A percentile compares a stretch with the other conserved stretches of the same genome.
phyloP scores from a whole-genome alignment of 2,113 vertebrate species.

The Trogon melanurus region DNA sequence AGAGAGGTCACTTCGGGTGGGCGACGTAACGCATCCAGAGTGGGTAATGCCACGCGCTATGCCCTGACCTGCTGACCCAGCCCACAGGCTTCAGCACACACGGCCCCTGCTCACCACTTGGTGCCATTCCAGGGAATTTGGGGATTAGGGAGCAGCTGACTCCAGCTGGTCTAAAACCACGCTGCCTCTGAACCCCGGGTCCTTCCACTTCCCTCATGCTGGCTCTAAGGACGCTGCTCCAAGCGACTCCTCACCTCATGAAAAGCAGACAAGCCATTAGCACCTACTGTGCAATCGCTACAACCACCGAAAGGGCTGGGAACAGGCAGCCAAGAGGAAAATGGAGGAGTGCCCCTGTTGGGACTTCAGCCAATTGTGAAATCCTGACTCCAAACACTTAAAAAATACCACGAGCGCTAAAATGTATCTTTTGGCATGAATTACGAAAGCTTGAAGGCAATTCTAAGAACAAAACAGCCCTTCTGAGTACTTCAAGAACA shows the following conservation, averaged over 20 bases:
- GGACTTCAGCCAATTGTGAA: background rate
- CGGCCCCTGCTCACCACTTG: background rate
- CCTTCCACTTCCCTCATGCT: background rate
- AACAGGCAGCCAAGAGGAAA: background rate
- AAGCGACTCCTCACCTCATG: accelerated
- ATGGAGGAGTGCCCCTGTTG: background rate
- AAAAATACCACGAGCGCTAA: background rate
- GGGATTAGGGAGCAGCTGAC: background rate
- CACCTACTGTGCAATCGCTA: accelerated
- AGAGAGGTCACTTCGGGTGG: background rate
- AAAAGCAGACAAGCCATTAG: background rate
- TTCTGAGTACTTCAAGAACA: background rate
- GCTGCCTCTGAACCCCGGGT: background rate
- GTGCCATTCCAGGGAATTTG: background rate
- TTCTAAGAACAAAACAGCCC: background rate
- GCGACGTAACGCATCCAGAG: accelerated
- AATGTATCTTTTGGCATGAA: constrained; percentile 31
- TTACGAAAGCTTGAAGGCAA: background rate
- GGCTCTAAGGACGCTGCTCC: background rate
- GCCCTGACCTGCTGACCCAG: background rate
- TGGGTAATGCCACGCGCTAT: accelerated
- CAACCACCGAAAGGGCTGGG: background rate
- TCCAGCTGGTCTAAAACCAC: background rate
- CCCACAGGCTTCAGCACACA: accelerated
- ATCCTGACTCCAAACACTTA: background rate